Percentiles rank a stretch among this genome's conserved stretches.
phyloP scores from a whole-genome alignment of 2,113 vertebrate species.

The Nerophis lumbriciformis region DNA sequence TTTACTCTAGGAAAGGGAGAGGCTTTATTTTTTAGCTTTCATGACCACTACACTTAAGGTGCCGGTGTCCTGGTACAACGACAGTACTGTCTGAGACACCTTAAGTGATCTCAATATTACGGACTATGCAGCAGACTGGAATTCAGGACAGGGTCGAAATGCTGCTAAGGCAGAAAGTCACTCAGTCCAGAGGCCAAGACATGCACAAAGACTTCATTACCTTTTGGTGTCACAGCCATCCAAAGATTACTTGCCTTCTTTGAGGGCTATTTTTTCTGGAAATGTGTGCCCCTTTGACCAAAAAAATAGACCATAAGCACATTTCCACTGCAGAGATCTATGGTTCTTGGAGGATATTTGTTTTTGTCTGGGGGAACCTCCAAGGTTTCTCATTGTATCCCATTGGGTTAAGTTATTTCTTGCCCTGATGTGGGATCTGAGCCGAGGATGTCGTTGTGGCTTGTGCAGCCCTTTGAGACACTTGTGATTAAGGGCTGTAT shows the following conservation, averaged over 20 bases:
- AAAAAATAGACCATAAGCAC: too few species aligned
- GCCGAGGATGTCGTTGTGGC: too few species aligned
- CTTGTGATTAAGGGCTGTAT: too few species aligned
- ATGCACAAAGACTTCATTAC: slow-evolving; percentile 19
- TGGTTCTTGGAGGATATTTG: too few species aligned
- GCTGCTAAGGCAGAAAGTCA: slow-evolving; percentile 43
- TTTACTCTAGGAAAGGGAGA: slow-evolving; percentile 54
- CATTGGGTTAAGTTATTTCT: too few species aligned
- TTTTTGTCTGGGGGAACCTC: neutral
- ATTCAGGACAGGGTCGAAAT: slow-evolving; percentile 19
- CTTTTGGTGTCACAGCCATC: neutral
- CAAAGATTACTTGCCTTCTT: too few species aligned
- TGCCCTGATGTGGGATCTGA: too few species aligned
- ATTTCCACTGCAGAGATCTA: too few species aligned
- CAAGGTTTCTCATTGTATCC: too few species aligned
- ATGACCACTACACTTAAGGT: slow-evolving; percentile 44
- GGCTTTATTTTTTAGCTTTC: slow-evolving; percentile 46
- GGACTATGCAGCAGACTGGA: slow-evolving; percentile 37
- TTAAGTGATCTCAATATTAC: slow-evolving; percentile 51
- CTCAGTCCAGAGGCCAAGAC: slow-evolving; percentile 25
- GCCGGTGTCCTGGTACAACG: slow-evolving; percentile 57
- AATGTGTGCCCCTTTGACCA: too few species aligned
- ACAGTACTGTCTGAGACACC: slow-evolving; percentile 42
- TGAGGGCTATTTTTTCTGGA: too few species aligned
- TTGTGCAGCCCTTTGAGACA: too few species aligned